Base-by-base conservation (phyloP, 2,888 invertebrate species). In the Monopis laevigella region DNA sequence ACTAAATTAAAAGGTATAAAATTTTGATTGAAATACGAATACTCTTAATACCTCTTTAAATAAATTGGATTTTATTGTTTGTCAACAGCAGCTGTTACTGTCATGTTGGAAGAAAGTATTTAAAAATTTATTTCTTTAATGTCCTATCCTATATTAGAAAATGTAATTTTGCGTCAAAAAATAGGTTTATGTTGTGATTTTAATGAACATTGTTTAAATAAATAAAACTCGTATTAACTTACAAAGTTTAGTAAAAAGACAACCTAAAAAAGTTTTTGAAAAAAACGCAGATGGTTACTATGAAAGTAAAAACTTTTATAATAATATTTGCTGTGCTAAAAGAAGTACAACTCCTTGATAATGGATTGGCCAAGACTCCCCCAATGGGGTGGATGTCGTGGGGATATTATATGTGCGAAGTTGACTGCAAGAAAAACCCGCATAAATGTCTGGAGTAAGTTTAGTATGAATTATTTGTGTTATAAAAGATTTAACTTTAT, bases 311-410 rank as follows among this genome's bases (percentile, higher is more conserved):
- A n/a, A n/a, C n/a, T n/a, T n/a, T n/a, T n/a, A n/a, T n/a, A n/a
- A n/a, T n/a, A n/a, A n/a, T n/a, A n/a, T n/a, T n/a, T n/a, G n/a
- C n/a, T n/a, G n/a, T n/a, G n/a, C n/a, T n/a, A n/a, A n/a, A n/a
- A n/a, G n/a, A 32, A 13, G 32, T 32, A 10, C 16, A 32, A 2
- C 16, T 32, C 41, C 57, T 87, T 47, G 80, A 87, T 46, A 88
- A 88, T 70, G 88, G 87, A 2, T 52, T 88, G 45, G 87, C 87
- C 2, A 59, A 65, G 34, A 85, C 84, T 1, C 89, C 89, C 16
- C 88, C 89, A 1, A 88, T 89, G 88, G 88, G 88, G 10, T 89
- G 88, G 88, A 83, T 89, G 81, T 84, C 87, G 2, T 89, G 88
- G 89, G 85, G 88, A 39, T 78, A 87, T 52, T 88, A 86, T 54